Evolutionary conservation across 2,113 vertebrate species (phyloP), one percentile per base, ranked within the genome.

Genomic region (Hydrolagus affinis): DNA sequence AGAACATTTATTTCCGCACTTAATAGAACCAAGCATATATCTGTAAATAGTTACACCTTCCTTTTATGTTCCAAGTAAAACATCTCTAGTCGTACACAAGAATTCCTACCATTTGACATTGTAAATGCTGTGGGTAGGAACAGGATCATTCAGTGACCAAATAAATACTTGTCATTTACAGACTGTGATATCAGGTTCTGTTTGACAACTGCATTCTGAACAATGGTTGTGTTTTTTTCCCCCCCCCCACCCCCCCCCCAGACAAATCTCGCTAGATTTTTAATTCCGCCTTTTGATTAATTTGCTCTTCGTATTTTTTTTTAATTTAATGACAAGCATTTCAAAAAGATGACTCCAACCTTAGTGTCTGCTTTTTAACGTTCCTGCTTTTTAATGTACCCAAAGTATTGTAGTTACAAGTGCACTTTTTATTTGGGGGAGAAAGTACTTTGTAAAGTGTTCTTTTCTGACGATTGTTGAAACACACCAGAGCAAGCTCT

Each of bases 381-480:
- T 30, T 12, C 3, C 8, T 68, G 11, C 66, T 66, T 44, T 30
- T 66, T 78, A 32, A 83, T 30, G 62, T 83, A 68, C 66, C 66
- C 44, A 62, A n/a, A 66, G 62, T 83, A 83, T 83, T 83, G n/a
- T 62, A 23, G 60, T 25, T 15, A 83, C 21, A 25, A 62, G 57
- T 59, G 28, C 28, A 62, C 59, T 64, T 59, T 7, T 30, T 60
- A 11, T 69, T 8, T 83, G 17, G n/a, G 23, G 25, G 60, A 75
- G 32, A 66, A 83, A 83, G 78, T 62, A 83, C 57, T 28, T 56
- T 10, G 32, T 83, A 62, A 68, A 83, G 66, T 44, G 25, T 83
- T 83, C 4, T 66, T 66, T 83, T 83, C 78, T 83, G 62, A 83
- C 32, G 66, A 66, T 83, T 83, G 66, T 25, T 57, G 25, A 10